phyloP scores from a whole-genome alignment of 2,797 vertebrate species.

The Sphaeramia orbicularis region DNA sequence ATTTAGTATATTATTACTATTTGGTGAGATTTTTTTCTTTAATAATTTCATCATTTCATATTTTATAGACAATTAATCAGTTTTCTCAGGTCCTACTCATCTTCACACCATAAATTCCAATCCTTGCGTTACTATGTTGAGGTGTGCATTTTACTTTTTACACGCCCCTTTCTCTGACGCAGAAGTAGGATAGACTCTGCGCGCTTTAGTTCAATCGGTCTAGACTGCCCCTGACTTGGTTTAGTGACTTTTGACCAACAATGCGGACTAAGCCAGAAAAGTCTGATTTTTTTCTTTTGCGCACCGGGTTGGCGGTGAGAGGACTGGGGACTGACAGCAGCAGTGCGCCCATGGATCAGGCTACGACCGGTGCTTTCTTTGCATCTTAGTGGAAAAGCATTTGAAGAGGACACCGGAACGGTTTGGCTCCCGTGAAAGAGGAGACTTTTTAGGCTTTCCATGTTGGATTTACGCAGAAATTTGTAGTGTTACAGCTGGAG shows the following conservation, averaged over 20 bases:
- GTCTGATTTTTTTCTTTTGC: conserved; percentile 50
- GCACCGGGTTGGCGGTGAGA: conserved; percentile 45
- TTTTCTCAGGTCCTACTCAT: not conserved
- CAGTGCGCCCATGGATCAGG: conserved; percentile 66
- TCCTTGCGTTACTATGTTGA: conserved; percentile 13
- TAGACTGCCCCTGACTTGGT: conserved; percentile 20
- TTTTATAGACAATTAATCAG: too few relatives aligned
- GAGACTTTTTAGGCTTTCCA: conserved; percentile 53
- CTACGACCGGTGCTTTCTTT: conserved; percentile 61
- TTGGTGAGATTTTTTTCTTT: too few relatives aligned
- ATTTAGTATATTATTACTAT: too few relatives aligned
- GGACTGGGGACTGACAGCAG: conserved; percentile 63
- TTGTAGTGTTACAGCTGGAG: conserved; percentile 43
- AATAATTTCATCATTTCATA: too few relatives aligned
- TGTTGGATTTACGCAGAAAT: conserved; percentile 56
- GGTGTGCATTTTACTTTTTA: conserved; percentile 41
- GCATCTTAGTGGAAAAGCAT: conserved; percentile 69
- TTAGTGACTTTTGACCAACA: conserved; percentile 42
- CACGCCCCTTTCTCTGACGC: conserved; percentile 64
- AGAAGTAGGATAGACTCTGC: conserved; percentile 37
- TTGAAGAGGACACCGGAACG: conserved; percentile 69
- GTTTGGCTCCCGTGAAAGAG: conserved; percentile 42
- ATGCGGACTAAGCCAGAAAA: conserved; percentile 45
- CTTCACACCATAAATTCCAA: conserved; percentile 12
- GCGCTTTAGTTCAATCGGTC: conserved; percentile 39